Conservation (phyloP, 2,113 vertebrate species). For the Naja naja region DNA sequence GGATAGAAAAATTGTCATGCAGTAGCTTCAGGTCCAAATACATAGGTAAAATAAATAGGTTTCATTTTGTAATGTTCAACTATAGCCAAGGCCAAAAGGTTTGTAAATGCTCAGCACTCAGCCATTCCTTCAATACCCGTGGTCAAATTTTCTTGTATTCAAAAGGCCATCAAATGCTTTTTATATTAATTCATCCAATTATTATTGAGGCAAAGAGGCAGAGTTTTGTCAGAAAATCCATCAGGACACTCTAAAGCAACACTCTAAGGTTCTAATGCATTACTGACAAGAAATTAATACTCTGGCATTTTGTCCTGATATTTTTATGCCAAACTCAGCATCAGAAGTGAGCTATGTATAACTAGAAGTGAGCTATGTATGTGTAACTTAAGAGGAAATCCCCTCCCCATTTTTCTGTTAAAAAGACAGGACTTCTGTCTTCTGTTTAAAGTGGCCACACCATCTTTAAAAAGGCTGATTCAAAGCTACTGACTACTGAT, state of each 20-base stretch:
- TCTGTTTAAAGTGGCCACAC: not conserved
- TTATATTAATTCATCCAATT: constrained; percentile 18
- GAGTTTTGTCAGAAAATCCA: constrained; percentile 24
- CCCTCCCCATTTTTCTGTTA: not conserved
- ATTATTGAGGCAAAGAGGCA: constrained; percentile 17
- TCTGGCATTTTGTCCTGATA: not conserved
- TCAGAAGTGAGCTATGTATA: not conserved
- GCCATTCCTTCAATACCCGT: not conserved
- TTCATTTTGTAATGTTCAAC: not conserved
- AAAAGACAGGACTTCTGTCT: not conserved
- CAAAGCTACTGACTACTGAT: not conserved
- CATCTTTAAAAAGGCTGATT: not conserved
- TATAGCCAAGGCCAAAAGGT: not conserved
- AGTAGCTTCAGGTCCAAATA: not conserved
- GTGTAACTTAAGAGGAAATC: not conserved
- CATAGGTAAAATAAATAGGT: not conserved
- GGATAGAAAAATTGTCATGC: not conserved
- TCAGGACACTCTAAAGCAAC: not conserved
- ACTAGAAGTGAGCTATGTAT: not conserved
- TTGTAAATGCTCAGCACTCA: not conserved
- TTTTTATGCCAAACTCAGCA: constrained; percentile 1
- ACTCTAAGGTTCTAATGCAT: not conserved
- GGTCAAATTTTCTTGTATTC: not conserved
- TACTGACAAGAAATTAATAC: constrained; percentile 2
- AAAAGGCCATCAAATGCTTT: constrained; percentile 12